Conservation (phyloP, 2,113 vertebrate species). For the Crotophaga sulcirostris region DNA sequence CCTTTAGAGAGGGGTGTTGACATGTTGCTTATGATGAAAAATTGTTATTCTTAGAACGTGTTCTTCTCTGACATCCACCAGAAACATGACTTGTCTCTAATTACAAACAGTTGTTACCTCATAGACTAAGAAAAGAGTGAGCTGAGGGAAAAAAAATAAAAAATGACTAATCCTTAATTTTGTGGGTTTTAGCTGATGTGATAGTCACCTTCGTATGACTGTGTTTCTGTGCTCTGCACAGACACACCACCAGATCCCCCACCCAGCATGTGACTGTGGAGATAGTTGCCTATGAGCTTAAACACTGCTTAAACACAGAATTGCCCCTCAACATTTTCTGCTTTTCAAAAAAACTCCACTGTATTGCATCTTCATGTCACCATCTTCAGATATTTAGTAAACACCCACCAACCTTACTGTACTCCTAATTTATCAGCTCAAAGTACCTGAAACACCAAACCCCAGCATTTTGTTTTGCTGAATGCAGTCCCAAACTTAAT, state of each 20-base stretch:
- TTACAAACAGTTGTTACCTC: background rate
- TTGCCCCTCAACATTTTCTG: background rate
- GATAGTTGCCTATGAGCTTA: background rate
- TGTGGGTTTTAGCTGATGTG: slow-evolving; percentile 4
- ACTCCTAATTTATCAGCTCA: background rate
- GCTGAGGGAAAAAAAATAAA: background rate
- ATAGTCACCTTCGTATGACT: slow-evolving; percentile 9
- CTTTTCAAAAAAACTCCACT: background rate
- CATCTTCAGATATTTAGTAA: background rate
- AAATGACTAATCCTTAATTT: background rate
- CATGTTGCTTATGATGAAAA: background rate
- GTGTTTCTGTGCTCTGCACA: background rate
- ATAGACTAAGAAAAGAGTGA: background rate
- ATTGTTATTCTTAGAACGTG: background rate
- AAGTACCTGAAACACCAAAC: background rate
- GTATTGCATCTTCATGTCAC: accelerated
- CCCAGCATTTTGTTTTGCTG: background rate
- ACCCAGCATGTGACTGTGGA: background rate
- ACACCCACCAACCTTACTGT: background rate
- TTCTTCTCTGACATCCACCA: background rate
- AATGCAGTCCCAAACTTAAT: background rate
- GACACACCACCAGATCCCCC: background rate
- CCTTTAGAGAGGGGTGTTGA: background rate
- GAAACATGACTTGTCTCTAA: background rate
- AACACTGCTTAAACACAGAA: background rate